phyloP scores from a whole-genome alignment of 2,113 vertebrate species.

The Nothobranchius furzeri region DNA sequence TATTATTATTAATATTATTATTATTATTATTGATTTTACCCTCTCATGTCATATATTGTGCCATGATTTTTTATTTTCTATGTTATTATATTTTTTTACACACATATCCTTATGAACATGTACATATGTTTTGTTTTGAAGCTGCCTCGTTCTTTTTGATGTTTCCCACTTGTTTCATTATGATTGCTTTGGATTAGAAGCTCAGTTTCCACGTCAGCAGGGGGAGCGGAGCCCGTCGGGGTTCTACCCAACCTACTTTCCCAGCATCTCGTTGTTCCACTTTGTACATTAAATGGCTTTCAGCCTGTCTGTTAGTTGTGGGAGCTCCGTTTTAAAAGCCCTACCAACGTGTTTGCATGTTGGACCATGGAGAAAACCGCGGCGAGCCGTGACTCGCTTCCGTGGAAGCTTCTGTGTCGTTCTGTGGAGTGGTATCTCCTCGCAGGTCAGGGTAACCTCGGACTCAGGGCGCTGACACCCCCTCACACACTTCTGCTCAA shows the following conservation, averaged over 20 bases:
- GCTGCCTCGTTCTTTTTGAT: slow-evolving; percentile 72
- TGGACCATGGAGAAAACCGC: slow-evolving; percentile 19
- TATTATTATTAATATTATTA: slow-evolving; percentile 44
- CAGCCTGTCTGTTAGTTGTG: slow-evolving; percentile 45
- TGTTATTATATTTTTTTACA: slow-evolving; percentile 78
- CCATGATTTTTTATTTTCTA: slow-evolving; percentile 76
- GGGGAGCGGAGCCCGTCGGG: slow-evolving; percentile 44
- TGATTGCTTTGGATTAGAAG: slow-evolving; percentile 52
- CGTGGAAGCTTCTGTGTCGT: slow-evolving; percentile 7
- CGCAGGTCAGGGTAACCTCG: slow-evolving; percentile 39
- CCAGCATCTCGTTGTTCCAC: slow-evolving; percentile 37
- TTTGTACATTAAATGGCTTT: slow-evolving; percentile 53
- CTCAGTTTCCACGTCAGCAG: slow-evolving; percentile 55
- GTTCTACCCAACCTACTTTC: slow-evolving; percentile 53
- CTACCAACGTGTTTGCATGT: slow-evolving; percentile 66
- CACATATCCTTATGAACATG: slow-evolving; percentile 78
- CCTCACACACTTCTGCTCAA: slow-evolving; percentile 2
- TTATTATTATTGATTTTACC: slow-evolving; percentile 57
- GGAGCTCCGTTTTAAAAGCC: slow-evolving; percentile 76
- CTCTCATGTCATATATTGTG: slow-evolving; percentile 77
- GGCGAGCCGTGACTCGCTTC: slow-evolving; percentile 1
- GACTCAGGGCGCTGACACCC: slow-evolving; percentile 56
- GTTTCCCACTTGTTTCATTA: slow-evolving; percentile 46
- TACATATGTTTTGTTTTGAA: slow-evolving; percentile 76
- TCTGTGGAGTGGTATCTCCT: slow-evolving; percentile 31